Evolutionary conservation across 2,113 vertebrate genomes (phyloP).

Genomic region (Cyprinodon variegatus): DNA sequence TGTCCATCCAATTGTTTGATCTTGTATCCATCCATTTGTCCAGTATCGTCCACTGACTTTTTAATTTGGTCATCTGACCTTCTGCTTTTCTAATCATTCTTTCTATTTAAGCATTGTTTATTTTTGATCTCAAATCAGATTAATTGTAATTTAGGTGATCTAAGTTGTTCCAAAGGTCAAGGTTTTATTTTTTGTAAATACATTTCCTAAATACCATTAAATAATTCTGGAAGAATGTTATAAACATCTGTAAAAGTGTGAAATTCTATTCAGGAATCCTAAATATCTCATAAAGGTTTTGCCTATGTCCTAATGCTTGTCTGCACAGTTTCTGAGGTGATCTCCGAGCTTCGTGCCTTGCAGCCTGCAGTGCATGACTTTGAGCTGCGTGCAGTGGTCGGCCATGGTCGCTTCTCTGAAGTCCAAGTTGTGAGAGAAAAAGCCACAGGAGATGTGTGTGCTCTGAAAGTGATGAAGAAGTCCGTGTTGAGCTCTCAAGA

Average conservation of each 20-base stretch:
- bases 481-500: conserved; percentile 81
- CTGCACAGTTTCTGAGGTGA: conserved; percentile 84
- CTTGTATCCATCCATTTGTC: no score
- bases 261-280: neutral
- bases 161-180: neutral
- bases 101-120: no score
- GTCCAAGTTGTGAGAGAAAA: conserved; percentile 92
- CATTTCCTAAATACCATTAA: neutral
- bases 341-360: conserved; percentile 86
- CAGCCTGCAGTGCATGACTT: conserved; percentile 89
- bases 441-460: conserved; percentile 88
- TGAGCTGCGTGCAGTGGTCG: conserved; percentile 87
- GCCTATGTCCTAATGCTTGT: conserved; percentile 26
- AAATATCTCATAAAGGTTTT: neutral
- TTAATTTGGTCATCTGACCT: no score
- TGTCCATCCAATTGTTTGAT: no score
- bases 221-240: neutral
- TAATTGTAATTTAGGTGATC: neutral
- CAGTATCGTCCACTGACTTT: no score
- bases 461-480: conserved; percentile 96
- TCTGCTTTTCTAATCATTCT: no score
- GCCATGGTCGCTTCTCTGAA: conserved; percentile 89
- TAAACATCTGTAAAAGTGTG: neutral
- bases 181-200: neutral
- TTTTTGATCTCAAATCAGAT: neutral